Conservation (phyloP, 2,113 vertebrate genomes). For the Chionis minor region DNA sequence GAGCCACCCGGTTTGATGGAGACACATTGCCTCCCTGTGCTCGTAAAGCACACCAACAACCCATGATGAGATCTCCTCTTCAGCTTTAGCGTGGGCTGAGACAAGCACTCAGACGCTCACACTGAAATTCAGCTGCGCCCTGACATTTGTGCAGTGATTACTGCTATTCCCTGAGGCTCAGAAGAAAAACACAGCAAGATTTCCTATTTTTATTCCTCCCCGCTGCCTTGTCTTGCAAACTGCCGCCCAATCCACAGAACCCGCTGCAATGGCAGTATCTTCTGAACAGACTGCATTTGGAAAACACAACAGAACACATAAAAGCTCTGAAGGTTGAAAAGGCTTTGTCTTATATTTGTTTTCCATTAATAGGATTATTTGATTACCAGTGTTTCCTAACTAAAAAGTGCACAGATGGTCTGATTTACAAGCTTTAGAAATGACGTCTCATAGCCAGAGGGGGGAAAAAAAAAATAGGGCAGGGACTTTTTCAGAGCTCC, state of each 20-base stretch:
- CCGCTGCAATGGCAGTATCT: background rate
- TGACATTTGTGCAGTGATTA: background rate
- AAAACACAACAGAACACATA: background rate
- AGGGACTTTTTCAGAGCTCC: constrained; percentile 8
- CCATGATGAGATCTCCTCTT: background rate
- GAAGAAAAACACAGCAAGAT: background rate
- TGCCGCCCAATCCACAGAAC: background rate
- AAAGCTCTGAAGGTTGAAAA: constrained; percentile 49
- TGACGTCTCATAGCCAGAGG: background rate
- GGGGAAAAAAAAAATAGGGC: background rate
- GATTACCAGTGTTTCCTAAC: constrained; percentile 35
- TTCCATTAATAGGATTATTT: constrained; percentile 33
- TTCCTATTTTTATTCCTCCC: constrained; percentile 4
- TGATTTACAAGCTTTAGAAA: constrained; percentile 40
- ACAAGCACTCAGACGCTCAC: background rate
- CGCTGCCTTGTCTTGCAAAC: background rate
- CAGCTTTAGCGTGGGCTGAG: background rate
- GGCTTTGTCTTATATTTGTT: constrained; percentile 47
- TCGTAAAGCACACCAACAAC: background rate
- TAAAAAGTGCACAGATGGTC: constrained; percentile 55
- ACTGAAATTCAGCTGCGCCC: background rate
- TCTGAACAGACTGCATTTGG: background rate
- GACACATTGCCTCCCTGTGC: constrained; percentile 25
- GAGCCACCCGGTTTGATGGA: background rate
- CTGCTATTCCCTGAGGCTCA: background rate